These are phyloP conservation scores for Prolemur simus DNA, from an alignment of 2,113 vertebrate species.

Conservation along the genomic window DNA sequence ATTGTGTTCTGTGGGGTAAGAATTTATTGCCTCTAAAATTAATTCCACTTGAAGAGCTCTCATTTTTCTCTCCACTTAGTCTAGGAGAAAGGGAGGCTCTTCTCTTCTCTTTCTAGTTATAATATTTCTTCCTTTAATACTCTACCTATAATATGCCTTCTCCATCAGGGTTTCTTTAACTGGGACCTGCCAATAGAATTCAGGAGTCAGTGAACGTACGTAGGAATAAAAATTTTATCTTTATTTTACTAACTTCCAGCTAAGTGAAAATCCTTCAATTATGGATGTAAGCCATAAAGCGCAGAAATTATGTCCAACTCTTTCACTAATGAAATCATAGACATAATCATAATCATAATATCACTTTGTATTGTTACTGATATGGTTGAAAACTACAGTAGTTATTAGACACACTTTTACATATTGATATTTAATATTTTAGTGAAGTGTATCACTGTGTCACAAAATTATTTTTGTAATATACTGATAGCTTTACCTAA, in stretches of 20 bases:
- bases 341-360: neutral
- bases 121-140: neutral
- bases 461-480: neutral
- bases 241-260: neutral
- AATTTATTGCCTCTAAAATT: conserved; percentile 42
- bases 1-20: conserved; percentile 51
- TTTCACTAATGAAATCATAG: neutral
- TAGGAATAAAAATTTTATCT: neutral
- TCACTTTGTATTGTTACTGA: neutral
- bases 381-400: neutral
- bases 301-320: neutral
- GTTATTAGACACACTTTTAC: neutral
- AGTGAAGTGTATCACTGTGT: neutral
- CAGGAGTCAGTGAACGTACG: neutral
- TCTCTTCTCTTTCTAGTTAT: neutral
- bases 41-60: conserved; percentile 37
- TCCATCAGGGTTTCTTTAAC: neutral
- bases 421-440: neutral
- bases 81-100: neutral
- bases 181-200: neutral
- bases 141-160: neutral
- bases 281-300: neutral
- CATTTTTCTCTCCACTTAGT: neutral
- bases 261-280: neutral
- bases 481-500: neutral